Evolutionary conservation across 1,140 invertebrate genomes (phyloP), one percentile per base, ranked within the genome.

Genomic region (Wasmannia auropunctata): DNA sequence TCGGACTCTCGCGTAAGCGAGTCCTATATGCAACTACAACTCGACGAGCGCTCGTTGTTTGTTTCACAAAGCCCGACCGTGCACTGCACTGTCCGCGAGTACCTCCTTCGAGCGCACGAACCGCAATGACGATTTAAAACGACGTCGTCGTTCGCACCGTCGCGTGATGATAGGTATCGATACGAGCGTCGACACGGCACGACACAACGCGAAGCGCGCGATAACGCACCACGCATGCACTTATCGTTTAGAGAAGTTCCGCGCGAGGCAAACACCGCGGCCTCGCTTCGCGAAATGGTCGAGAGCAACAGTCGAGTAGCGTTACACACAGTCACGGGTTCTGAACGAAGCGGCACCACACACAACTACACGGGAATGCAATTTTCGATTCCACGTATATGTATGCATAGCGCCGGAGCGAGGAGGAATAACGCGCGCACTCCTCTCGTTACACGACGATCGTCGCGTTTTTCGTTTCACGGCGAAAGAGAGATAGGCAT

Each of bases 211-310:
- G n/a, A n/a, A n/a, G n/a, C n/a, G n/a, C 2, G 22, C 63, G 63
- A 81, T 81, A 72, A 72, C 25, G 65, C 65, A 72, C 37, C 11
- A 56, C 79, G 65, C 37, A 3, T 22, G 54, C 37, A 74, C 79
- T 72, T 83, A 83, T 83, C 67, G 37, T 58, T 22, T n/a, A n/a
- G n/a, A 4, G 0, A 14, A 54, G 34, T 51, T n/a, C 16, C 16
- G 19, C 79, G 37, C 79, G 65, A 72, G 3, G 37, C 46, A 74
- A 83, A 81, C 34, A 77, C 14, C 6, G 40, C 4, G 63, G 28
- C 25, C 37, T 72, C 63, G 77, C 62, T n/a, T 10, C 63, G 58
- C 72, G 72, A 56, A 76, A 63, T 49, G 37, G 11, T 75, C 72
- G 81, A 28, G 8, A 5, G 10, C 16, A 14, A 22, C 40, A 40